These are phyloP conservation scores for Epizoanthus scotinus DNA, from an alignment of 92 coral and sea anemone species.

Conservation along the genomic window DNA sequence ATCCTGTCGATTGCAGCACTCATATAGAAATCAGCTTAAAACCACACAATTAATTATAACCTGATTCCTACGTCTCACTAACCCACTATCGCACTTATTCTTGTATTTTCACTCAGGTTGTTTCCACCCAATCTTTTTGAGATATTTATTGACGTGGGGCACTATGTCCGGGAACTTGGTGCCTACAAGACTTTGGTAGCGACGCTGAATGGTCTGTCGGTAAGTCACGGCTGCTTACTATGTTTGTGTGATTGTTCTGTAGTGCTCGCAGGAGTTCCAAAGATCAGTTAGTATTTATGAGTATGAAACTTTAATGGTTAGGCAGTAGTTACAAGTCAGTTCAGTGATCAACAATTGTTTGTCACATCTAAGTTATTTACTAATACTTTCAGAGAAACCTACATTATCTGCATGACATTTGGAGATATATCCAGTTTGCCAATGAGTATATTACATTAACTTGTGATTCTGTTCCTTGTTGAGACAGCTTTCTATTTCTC, in stretches of 20 bases:
- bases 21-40: too few relatives aligned
- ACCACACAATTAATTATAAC: too few relatives aligned
- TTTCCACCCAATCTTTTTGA: constrained; percentile 92
- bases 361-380: too few relatives aligned
- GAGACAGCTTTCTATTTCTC: not conserved
- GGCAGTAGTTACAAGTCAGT: too few relatives aligned
- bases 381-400: too few relatives aligned
- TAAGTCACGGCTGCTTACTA: constrained; percentile 30
- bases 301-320: too few relatives aligned
- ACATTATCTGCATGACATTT: too few relatives aligned
- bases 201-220: constrained; percentile 79
- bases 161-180: constrained; percentile 86
- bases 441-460: not conserved
- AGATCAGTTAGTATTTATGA: too few relatives aligned
- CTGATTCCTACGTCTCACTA: too few relatives aligned
- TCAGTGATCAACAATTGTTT: too few relatives aligned
- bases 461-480: not conserved
- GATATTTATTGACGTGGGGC: constrained; percentile 96
- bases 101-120: constrained; percentile 51
- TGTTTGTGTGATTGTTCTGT: not conserved
- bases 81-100: too few relatives aligned
- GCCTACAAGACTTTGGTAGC: constrained; percentile 88
- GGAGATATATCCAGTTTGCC: not conserved
- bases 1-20: too few relatives aligned
- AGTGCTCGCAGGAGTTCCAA: not conserved